Evolutionary conservation across 1,140 invertebrate genomes (phyloP).

Genomic region (Geopemphigus sp.): DNA sequence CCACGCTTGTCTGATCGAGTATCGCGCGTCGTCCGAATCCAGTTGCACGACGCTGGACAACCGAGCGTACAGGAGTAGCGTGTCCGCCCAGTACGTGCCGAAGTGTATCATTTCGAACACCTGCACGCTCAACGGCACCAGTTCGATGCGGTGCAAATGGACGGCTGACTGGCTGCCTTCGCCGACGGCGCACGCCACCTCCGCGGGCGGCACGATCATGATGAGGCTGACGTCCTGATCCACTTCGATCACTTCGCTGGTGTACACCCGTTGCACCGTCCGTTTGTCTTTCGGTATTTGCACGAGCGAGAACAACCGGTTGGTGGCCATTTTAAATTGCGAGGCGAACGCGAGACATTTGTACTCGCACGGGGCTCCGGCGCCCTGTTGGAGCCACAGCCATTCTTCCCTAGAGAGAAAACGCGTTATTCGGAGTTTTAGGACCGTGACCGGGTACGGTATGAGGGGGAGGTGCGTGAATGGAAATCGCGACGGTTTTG

Average conservation of each 20-base stretch:
- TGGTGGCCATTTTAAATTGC: slow-evolving; percentile 43
- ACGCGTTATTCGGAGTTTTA: no score
- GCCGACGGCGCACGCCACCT: slow-evolving; percentile 85
- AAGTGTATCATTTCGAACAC: slow-evolving; percentile 69
- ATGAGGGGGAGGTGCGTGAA: no score
- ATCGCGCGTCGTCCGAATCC: slow-evolving; percentile 86
- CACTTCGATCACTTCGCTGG: slow-evolving; percentile 87
- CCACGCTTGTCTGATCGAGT: slow-evolving; percentile 72
- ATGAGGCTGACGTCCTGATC: slow-evolving; percentile 84
- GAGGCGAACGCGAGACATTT: slow-evolving; percentile 7
- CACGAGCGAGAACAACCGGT: slow-evolving; percentile 7
- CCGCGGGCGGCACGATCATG: slow-evolving; percentile 83
- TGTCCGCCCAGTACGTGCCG: slow-evolving; percentile 82
- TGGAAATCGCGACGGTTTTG: no score
- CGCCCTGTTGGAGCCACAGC: slow-evolving; percentile 23
- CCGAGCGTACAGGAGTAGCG: slow-evolving; percentile 84
- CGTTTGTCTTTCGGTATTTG: slow-evolving; percentile 48
- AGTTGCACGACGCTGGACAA: slow-evolving; percentile 89
- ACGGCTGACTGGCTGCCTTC: slow-evolving; percentile 71
- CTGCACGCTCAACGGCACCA: slow-evolving; percentile 82
- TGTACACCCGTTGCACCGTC: slow-evolving; percentile 68
- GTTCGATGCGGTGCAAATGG: slow-evolving; percentile 73
- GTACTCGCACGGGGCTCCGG: neutral
- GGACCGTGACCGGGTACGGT: no score
- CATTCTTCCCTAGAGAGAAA: slow-evolving; percentile 18